phyloP scores from a whole-genome alignment of 2,113 vertebrate species.

The Carettochelys insculpta region DNA sequence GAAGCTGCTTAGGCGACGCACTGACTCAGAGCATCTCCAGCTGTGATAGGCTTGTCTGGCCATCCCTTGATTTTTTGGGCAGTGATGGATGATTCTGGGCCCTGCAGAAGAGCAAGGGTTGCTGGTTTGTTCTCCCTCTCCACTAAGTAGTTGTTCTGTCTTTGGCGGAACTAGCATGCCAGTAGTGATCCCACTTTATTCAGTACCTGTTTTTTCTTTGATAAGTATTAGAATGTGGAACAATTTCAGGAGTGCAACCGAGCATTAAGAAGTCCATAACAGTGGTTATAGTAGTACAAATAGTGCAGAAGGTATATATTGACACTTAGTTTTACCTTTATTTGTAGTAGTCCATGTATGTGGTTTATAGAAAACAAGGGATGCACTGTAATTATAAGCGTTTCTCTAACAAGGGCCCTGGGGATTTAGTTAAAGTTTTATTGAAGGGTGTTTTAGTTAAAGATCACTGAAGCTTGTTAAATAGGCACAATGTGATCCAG shows the following conservation, averaged over 20 bases:
- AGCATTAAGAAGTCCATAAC: background rate
- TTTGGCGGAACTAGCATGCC: background rate
- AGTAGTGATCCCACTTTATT: constrained; percentile 18
- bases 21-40: background rate
- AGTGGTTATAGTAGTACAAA: constrained; percentile 5
- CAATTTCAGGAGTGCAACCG: constrained; percentile 6
- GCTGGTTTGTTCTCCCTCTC: background rate
- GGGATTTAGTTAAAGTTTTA: constrained; percentile 34
- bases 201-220: background rate
- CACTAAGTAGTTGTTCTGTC: background rate
- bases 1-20: background rate
- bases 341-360: constrained; percentile 19
- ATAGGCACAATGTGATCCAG: background rate
- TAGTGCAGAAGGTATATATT: background rate
- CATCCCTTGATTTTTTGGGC: background rate
- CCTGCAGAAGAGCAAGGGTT: background rate
- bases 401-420: constrained; percentile 13
- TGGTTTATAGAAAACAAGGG: constrained; percentile 27
- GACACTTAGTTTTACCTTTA: constrained; percentile 18
- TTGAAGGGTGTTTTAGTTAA: background rate
- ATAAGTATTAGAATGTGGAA: background rate
- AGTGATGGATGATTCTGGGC: background rate
- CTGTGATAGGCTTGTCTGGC: background rate
- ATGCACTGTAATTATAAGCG: background rate
- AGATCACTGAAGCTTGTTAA: constrained; percentile 24